phyloP scores from a whole-genome alignment of 1,140 invertebrate species.

The Drosophila tristis region DNA sequence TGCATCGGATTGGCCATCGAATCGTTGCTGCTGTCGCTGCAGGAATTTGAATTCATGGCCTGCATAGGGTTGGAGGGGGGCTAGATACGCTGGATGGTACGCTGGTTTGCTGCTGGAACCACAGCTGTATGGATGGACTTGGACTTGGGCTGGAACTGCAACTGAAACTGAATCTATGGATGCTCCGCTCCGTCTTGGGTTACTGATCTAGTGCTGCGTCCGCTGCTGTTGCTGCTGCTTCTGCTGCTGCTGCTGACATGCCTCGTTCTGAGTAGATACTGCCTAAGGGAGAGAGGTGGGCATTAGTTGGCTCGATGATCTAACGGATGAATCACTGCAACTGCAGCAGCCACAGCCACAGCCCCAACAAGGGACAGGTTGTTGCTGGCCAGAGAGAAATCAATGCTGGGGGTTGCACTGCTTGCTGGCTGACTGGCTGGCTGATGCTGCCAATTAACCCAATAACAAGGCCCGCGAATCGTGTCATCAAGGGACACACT shows the following conservation, averaged over 20 bases:
- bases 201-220: conserved; percentile 12
- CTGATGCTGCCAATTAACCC: conserved; percentile 45
- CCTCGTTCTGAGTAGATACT: conserved; percentile 39
- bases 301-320: conserved; percentile 47
- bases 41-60: conserved; percentile 71
- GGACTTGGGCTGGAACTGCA: too few relatives aligned
- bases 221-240: conserved; percentile 50
- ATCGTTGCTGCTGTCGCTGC: conserved; percentile 70
- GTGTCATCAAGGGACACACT: conserved; percentile 20
- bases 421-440: background rate
- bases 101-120: conserved; percentile 12
- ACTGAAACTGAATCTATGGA: too few relatives aligned
- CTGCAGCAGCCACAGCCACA: conserved; percentile 10
- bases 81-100: background rate
- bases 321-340: conserved; percentile 63
- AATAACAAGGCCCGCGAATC: conserved; percentile 25
- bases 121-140: too few relatives aligned
- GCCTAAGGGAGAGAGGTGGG: conserved; percentile 5
- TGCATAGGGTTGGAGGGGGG: background rate
- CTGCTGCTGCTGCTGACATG: conserved; percentile 64
- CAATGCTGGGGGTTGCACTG: conserved; percentile 28
- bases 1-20: conserved; percentile 60
- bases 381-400: conserved; percentile 31
- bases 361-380: conserved; percentile 18
- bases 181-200: too few relatives aligned